These are phyloP conservation scores for Atopsyche davidsoni DNA, from an alignment of 1,140 invertebrate species.

Conservation along the genomic window DNA sequence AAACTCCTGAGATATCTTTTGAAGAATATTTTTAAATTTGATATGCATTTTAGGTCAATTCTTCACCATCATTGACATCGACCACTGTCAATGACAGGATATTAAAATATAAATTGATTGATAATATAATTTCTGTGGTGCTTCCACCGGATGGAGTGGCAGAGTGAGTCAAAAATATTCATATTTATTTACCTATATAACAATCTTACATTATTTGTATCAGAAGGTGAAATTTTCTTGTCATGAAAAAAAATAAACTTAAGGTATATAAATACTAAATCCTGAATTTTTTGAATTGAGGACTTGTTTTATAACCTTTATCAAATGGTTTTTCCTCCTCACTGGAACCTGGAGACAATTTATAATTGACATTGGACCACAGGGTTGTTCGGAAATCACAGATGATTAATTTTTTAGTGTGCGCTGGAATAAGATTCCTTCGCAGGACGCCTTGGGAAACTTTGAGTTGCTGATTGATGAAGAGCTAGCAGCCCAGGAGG, in stretches of 20 bases:
- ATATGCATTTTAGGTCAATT: constrained; percentile 70
- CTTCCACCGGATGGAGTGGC: constrained; percentile 83
- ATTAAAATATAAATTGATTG: constrained; percentile 92
- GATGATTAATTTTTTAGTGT: constrained; percentile 64
- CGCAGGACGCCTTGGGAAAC: constrained; percentile 72
- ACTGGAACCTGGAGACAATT: too few species aligned
- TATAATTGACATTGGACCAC: too few species aligned
- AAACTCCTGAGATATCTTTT: background rate
- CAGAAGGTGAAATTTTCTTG: too few species aligned
- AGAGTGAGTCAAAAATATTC: constrained; percentile 75
- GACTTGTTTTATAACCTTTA: too few species aligned
- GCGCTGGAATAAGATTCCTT: constrained; percentile 84
- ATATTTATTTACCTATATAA: too few species aligned
- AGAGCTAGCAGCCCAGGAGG: constrained; percentile 59
- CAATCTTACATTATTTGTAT: too few species aligned
- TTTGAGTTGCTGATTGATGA: constrained; percentile 88
- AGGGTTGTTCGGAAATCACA: background rate
- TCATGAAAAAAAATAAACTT: too few species aligned
- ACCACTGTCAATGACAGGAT: constrained; percentile 95
- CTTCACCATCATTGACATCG: constrained; percentile 88
- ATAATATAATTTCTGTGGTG: constrained; percentile 89
- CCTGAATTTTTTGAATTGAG: constrained; percentile 2
- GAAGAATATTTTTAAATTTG: constrained; percentile 10
- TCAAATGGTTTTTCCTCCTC: too few species aligned
- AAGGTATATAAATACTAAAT: too few species aligned